Percentiles rank a stretch among this genome's conserved stretches.
phyloP scores from a whole-genome alignment of 2,797 vertebrate species.

The Sebastes miniatus region DNA sequence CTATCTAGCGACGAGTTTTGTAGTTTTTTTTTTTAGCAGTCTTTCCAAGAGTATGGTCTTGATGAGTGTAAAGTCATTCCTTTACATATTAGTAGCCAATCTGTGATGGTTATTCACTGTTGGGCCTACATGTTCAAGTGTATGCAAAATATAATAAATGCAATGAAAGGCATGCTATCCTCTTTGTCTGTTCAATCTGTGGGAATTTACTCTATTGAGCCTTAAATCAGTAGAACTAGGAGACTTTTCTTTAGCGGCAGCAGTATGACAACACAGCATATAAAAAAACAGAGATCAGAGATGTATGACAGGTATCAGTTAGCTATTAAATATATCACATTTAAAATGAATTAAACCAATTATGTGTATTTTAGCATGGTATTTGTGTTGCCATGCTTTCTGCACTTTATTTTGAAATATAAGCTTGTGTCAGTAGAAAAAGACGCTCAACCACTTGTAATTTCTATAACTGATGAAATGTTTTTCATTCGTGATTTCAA shows the following conservation, averaged over 20 bases:
- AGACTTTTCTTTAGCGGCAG: neutral
- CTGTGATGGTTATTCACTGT: neutral
- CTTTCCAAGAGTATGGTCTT: neutral
- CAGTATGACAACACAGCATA: neutral
- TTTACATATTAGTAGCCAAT: constrained; percentile 12
- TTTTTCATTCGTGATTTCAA: neutral
- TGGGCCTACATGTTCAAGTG: neutral
- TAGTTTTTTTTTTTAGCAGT: neutral
- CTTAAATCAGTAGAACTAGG: neutral
- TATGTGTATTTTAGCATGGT: neutral
- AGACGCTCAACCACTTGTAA: neutral
- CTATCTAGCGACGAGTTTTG: neutral
- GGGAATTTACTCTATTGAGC: neutral
- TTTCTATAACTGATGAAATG: neutral
- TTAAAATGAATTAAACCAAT: neutral
- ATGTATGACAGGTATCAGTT: no score
- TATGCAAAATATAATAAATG: neutral
- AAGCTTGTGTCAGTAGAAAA: neutral
- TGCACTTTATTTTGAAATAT: neutral
- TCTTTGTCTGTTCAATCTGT: neutral
- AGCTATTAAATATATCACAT: neutral
- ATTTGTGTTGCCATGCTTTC: neutral
- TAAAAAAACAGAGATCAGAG: no score
- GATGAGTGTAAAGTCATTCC: constrained; percentile 1
- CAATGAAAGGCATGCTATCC: neutral